A percentile compares a stretch with the other conserved stretches of the same genome.
Evolutionary conservation across 2,888 invertebrate genomes (phyloP).

Genomic region (Myopa tessellatipennis): DNA sequence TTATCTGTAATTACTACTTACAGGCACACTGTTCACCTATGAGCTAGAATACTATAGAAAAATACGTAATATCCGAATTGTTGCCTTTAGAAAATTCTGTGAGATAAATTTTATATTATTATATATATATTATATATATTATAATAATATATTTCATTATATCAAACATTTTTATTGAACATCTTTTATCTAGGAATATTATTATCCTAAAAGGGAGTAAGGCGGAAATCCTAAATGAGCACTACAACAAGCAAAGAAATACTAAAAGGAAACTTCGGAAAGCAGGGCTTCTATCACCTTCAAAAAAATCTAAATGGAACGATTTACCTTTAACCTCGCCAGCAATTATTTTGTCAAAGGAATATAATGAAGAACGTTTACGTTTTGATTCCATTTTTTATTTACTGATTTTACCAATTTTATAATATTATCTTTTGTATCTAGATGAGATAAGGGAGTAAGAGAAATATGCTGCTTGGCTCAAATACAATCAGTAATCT

Average conservation of each 20-base stretch:
- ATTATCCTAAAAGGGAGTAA: constrained; percentile 5
- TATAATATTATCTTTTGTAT: constrained; percentile 10
- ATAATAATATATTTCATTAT: not conserved
- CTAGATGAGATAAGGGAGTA: constrained; percentile 8
- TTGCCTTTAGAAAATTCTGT: constrained; percentile 12
- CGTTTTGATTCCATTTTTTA: not conserved
- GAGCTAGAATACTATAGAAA: constrained; percentile 1
- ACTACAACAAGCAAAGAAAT: constrained; percentile 8
- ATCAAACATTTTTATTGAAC: not conserved
- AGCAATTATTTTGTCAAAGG: not conserved
- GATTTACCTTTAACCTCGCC: constrained; percentile 6
- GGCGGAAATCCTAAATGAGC: constrained; percentile 17
- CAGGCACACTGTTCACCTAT: not conserved
- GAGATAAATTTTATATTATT: not conserved
- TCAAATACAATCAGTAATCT: not conserved
- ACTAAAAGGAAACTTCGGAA: not conserved
- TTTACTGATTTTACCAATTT: not conserved
- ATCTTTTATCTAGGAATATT: constrained; percentile 6
- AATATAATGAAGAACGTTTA: constrained; percentile 12
- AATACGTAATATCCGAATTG: not conserved
- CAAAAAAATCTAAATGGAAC: not conserved
- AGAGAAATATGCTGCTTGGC: constrained; percentile 3
- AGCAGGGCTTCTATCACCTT: constrained; percentile 2
- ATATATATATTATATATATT: no score
- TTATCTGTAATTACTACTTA: constrained; percentile 9